Evolutionary conservation across 2,797 vertebrate species (phyloP).

Genomic region (Helarctos malayanus): DNA sequence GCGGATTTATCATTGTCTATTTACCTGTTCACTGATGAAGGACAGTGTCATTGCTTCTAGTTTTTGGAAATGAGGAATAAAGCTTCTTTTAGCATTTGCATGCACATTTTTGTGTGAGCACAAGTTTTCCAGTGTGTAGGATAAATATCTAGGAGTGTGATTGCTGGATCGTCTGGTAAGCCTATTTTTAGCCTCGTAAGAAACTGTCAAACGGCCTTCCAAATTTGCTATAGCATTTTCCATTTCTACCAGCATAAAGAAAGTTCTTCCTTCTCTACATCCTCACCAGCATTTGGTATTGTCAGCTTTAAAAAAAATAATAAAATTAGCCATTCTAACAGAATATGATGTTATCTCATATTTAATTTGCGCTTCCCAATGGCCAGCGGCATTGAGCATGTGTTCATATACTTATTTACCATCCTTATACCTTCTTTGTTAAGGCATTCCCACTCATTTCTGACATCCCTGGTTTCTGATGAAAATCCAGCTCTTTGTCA

Average conservation of each 20-base stretch:
- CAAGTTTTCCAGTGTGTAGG: neutral
- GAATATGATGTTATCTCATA: neutral
- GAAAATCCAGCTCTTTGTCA: neutral
- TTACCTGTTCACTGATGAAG: neutral
- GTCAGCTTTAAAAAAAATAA: neutral
- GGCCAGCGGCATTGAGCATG: neutral
- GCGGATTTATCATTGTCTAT: neutral
- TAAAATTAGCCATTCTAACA: neutral
- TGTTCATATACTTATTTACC: neutral
- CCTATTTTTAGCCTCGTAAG: neutral
- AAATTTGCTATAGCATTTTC: neutral
- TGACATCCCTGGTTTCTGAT: neutral
- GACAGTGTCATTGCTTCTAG: neutral
- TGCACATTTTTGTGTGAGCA: neutral
- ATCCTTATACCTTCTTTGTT: neutral
- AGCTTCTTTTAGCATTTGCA: neutral
- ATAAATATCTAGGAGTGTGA: neutral
- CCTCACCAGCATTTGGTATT: neutral
- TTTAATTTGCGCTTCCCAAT: neutral
- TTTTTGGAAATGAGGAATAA: neutral
- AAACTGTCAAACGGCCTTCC: neutral
- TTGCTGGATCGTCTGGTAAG: too few species aligned
- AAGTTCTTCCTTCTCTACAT: neutral
- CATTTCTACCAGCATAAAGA: neutral
- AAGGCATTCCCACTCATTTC: neutral